Evolutionary conservation across 2,113 vertebrate genomes (phyloP), one percentile per base, ranked within the genome.

Genomic region (Sturnus vulgaris): DNA sequence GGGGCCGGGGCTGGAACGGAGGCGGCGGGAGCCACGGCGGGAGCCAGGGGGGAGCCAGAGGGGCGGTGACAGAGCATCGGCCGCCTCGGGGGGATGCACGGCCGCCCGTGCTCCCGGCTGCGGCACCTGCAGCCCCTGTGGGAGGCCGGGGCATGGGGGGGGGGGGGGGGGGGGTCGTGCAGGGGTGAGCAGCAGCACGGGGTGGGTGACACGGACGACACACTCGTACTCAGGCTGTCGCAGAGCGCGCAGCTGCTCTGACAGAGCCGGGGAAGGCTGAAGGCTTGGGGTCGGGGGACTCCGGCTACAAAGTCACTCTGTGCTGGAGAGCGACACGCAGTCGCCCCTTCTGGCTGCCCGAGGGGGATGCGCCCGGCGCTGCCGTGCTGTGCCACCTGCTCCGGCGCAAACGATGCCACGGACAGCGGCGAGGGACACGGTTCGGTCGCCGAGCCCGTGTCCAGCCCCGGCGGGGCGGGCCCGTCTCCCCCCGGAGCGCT

Each of bases 201-300:
- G 13, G 19, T 9, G 15, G 8, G 19, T 24, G 60, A 30, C 61
- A 47, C 16, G 28, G 39, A 25, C 20, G 3, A 6, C 6, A 22
- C 33, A 5, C 23, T 19, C 4, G n/a, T 19, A 21, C 14, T 30
- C 23, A 2, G 31, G 23, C 24, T 53, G 50, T 24, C 19, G 10
- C 71, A 40, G 61, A 14, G 49, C 3, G 4, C 22, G 30, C 47
- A 52, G 64, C 47, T 17, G 12, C 53, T 73, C 39, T 33, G 61
- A 15, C 39, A 60, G 18, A 53, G 40, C 12, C 10, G 20, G 35
- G 21, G 21, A 20, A 53, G 30, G 7, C 28, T 60, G 59, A 46
- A 23, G 28, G 11, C 4, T 57, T 53, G n/a, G 8, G 28, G 9
- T 12, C 20, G 15, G 7, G 6, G 4, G 3, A 1, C 2, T 39